phyloP scores from a whole-genome alignment of 2,113 vertebrate genomes.

The Heliornis fulica region DNA sequence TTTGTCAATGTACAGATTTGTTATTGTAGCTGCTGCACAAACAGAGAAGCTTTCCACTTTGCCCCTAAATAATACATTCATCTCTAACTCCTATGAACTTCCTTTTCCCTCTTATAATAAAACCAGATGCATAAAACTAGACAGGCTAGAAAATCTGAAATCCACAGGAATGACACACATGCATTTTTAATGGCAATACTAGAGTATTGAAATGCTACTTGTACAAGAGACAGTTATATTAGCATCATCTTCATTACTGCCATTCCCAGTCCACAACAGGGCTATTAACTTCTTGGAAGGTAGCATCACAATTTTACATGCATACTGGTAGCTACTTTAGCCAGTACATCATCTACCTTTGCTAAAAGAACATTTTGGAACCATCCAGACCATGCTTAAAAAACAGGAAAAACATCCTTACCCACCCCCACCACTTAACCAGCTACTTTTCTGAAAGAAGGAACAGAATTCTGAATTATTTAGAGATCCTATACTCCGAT shows the following conservation, averaged over 20 bases:
- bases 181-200: not conserved
- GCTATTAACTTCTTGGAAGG: not conserved
- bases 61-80: not conserved
- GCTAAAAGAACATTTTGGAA: not conserved
- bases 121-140: not conserved
- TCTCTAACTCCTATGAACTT: not conserved
- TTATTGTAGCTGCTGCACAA: not conserved
- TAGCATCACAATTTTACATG: not conserved
- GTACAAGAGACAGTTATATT: not conserved
- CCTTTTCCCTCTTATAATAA: not conserved
- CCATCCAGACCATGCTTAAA: not conserved
- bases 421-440: not conserved
- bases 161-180: not conserved
- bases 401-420: not conserved
- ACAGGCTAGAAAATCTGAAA: not conserved
- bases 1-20: not conserved
- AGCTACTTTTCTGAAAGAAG: not conserved
- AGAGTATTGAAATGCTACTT: not conserved
- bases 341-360: not conserved
- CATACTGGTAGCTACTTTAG: not conserved
- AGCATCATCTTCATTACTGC: not conserved
- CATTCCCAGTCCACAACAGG: not conserved
- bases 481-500: constrained; percentile 21
- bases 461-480: constrained; percentile 51
- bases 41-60: not conserved